These are phyloP conservation scores for Synergus umbraculus DNA, from an alignment of 2,888 invertebrate genomes.

Conservation along the genomic window DNA sequence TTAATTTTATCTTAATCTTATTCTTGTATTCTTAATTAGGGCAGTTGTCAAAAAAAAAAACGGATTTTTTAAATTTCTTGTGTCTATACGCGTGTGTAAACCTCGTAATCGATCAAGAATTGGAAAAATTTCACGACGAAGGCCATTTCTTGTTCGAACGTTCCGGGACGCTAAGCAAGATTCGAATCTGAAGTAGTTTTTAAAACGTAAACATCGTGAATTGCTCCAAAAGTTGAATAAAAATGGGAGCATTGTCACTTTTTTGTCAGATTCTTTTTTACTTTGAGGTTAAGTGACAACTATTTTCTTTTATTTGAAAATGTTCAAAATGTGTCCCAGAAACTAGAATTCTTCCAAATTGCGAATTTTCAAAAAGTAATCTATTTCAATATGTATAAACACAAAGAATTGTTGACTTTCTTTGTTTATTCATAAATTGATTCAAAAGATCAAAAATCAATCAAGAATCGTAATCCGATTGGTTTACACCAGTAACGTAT, in stretches of 20 bases:
- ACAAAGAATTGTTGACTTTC: background rate
- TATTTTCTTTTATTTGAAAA: background rate
- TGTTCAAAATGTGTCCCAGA: no score
- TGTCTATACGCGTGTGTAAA: background rate
- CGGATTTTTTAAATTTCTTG: background rate
- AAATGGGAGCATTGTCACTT: constrained; percentile 18
- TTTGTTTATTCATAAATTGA: background rate
- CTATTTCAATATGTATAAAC: background rate
- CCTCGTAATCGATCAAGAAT: constrained; percentile 19
- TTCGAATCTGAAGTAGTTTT: constrained; percentile 12
- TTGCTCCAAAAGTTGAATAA: constrained; percentile 1
- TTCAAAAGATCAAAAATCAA: no score
- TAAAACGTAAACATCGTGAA: constrained; percentile 23
- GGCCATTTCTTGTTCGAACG: constrained; percentile 34
- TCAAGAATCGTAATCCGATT: no score
- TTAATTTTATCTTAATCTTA: background rate
- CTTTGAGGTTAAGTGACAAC: background rate
- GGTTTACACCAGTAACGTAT: background rate
- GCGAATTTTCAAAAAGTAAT: background rate
- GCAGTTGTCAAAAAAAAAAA: background rate
- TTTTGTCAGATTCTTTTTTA: background rate
- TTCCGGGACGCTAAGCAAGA: constrained; percentile 33
- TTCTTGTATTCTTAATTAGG: background rate
- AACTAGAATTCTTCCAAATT: background rate
- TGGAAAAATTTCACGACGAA: constrained; percentile 25